phyloP scores from a whole-genome alignment of 1,140 invertebrate genomes.

The Sycobia sp. region DNA sequence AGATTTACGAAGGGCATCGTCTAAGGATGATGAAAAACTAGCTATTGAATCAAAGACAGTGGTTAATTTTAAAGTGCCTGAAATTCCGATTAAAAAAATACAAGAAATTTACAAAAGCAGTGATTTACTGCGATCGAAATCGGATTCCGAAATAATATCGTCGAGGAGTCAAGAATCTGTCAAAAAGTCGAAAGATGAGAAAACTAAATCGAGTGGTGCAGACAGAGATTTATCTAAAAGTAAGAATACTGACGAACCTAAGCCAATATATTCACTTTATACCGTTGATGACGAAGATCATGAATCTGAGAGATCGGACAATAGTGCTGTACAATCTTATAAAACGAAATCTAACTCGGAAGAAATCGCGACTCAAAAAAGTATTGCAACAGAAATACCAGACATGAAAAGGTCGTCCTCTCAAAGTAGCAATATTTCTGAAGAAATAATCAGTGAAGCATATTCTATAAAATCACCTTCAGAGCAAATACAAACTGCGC shows the following conservation, averaged over 20 bases:
- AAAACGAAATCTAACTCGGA: constrained; percentile 34
- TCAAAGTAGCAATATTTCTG: constrained; percentile 39
- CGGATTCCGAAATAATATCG: constrained; percentile 51
- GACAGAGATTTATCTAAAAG: background rate
- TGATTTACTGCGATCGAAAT: constrained; percentile 53
- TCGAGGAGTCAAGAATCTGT: constrained; percentile 13
- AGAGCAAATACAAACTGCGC: constrained; percentile 12
- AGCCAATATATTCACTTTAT: constrained; percentile 12
- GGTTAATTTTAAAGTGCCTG: constrained; percentile 58
- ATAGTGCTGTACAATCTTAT: constrained; percentile 20
- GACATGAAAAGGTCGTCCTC: constrained; percentile 34
- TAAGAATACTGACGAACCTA: constrained; percentile 3
- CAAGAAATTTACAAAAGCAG: constrained; percentile 55
- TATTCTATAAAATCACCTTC: constrained; percentile 25
- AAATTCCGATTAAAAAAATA: constrained; percentile 56
- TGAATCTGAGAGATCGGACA: constrained; percentile 26
- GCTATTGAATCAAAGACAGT: constrained; percentile 55
- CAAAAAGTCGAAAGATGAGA: constrained; percentile 24
- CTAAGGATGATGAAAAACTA: constrained; percentile 52
- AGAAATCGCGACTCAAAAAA: constrained; percentile 39
- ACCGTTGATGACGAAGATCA: constrained; percentile 16
- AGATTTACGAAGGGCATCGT: constrained; percentile 48
- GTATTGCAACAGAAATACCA: constrained; percentile 23
- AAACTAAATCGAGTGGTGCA: constrained; percentile 13
- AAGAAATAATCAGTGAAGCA: constrained; percentile 39